Evolutionary conservation across 2,113 vertebrate species (phyloP), one percentile per base, ranked within the genome.

Genomic region (Cephalophus harveyi): DNA sequence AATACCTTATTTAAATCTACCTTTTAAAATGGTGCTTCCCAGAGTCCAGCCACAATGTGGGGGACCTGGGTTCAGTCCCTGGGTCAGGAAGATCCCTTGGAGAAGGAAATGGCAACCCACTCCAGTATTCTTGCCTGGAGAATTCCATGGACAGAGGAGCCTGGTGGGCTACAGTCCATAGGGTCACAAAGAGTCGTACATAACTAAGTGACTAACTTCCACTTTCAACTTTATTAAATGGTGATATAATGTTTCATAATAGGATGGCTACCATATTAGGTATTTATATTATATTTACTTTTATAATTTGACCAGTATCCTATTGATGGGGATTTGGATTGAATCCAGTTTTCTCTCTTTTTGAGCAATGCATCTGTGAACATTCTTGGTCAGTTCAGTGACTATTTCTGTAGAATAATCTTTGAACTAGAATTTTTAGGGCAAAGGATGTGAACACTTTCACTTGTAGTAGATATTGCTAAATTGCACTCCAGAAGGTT

Each of bases 401-500:
- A 94, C 54, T 48, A 59, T 92, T 95, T 94, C 86, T 87, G 46
- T 89, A 43, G 84, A 94, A 48, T 74, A 86, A 81, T 97, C 86
- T 94, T 93, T 81, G 96, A 97, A 97, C 62, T 46, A 2, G 46
- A 27, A 15, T 84, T 97, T 93, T 97, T 43, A 91, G 82, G 89
- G 71, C 82, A 91, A 91, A 91, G 76, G 85, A 71, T 86, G 43
- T 55, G 78, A 93, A 57, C 71, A 83, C 91, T 95, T 91, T 82
- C 55, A 46, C 16, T 79, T 83, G 54, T 89, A 74, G 93, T 43
- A 91, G 87, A 87, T 91, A 87, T 25, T 95, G 81, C 91, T 97
- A 91, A 96, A 97, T 97, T 93, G 93, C 95, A 94, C 54, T 97
- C 57, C 89, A 67, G 87, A 97, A 98, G 94, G 90, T 94, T 94